These are phyloP conservation scores for Dipus sagitta DNA, from an alignment of 2,797 vertebrate species.

Conservation along the genomic window DNA sequence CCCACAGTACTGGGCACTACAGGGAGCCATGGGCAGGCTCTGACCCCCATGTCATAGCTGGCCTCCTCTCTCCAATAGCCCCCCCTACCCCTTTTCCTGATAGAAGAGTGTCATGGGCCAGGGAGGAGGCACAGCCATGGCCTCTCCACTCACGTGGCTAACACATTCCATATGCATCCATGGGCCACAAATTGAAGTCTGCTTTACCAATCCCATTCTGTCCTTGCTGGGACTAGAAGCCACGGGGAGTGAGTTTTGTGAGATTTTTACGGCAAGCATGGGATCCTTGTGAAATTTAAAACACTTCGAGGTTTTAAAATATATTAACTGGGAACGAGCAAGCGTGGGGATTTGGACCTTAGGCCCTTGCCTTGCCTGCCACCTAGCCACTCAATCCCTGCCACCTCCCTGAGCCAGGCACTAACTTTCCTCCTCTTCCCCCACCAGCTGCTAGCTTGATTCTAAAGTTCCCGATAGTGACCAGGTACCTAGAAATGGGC, in stretches of 20 bases:
- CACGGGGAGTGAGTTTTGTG: not conserved
- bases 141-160: conserved; percentile 47
- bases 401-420: not conserved
- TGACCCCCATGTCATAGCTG: not conserved
- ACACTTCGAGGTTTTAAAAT: not conserved
- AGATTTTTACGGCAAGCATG: not conserved
- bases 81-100: not conserved
- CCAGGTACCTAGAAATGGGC: not conserved
- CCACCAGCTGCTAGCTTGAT: not conserved
- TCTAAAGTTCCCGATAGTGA: not conserved
- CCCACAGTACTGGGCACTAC: not conserved
- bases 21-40: not conserved
- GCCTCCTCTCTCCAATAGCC: not conserved
- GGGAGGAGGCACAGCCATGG: not conserved
- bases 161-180: conserved; percentile 60
- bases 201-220: not conserved
- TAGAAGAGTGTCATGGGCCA: not conserved
- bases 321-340: not conserved
- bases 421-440: not conserved
- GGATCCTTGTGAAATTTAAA: conserved; percentile 32
- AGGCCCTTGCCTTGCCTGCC: not conserved
- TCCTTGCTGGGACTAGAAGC: not conserved
- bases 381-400: not conserved
- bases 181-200: conserved; percentile 38
- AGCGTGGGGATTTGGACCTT: not conserved